Conservation (phyloP, 2,888 invertebrate genomes). For the Nipponacmea schrenckii region DNA sequence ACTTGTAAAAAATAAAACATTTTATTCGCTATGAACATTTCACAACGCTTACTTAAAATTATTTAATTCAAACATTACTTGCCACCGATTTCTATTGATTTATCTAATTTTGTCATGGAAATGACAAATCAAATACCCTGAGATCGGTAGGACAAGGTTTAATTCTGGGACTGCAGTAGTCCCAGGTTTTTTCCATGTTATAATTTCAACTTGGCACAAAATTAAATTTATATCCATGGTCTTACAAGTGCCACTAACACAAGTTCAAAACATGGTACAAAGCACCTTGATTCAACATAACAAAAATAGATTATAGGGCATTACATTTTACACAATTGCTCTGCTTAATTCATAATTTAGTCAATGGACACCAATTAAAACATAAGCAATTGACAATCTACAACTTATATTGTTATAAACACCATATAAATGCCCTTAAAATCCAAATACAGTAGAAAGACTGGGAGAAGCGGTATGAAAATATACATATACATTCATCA, state of each 20-base stretch:
- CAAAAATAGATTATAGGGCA: too few relatives aligned
- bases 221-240: not conserved
- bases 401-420: too few relatives aligned
- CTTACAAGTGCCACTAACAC: too few relatives aligned
- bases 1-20: conserved; percentile 8
- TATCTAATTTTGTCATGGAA: not conserved
- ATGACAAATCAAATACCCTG: not conserved
- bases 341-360: too few relatives aligned
- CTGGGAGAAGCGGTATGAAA: not conserved
- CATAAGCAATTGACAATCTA: too few relatives aligned
- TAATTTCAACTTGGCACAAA: not conserved
- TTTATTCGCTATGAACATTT: conserved; percentile 2
- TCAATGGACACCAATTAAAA: too few relatives aligned
- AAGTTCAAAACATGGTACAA: too few relatives aligned
- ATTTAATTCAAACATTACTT: not conserved
- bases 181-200: not conserved
- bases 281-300: too few relatives aligned
- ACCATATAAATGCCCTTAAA: not conserved
- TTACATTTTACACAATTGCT: too few relatives aligned
- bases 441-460: not conserved
- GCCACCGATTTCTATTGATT: not conserved
- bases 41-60: conserved; percentile 8
- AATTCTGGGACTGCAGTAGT: too few relatives aligned
- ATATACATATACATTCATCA: too few relatives aligned
- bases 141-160: conserved; percentile 6